Percentiles rank a stretch among this genome's conserved stretches.
Conservation (phyloP, 2,888 invertebrate species). For the Melangyna quadrimaculata region DNA sequence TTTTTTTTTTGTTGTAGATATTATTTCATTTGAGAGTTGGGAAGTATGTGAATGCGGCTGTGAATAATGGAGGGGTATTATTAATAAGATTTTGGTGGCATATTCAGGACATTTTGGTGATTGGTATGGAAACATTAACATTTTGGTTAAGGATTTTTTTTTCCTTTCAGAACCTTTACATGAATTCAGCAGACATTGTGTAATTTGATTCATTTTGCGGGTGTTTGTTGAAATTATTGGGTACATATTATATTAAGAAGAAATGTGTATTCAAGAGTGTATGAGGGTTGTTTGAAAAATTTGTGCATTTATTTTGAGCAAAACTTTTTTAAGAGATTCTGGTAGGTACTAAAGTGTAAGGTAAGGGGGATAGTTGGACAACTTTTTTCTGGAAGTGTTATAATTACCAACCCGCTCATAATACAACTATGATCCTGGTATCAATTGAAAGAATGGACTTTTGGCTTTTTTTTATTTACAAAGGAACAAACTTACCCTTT, state of each 20-base stretch:
- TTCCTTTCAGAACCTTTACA: neutral
- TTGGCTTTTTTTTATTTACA: too few relatives aligned
- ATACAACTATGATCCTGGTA: too few relatives aligned
- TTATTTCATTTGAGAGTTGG: neutral
- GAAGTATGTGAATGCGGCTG: neutral
- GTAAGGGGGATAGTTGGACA: too few relatives aligned
- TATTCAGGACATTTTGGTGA: neutral
- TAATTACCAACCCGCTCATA: too few relatives aligned
- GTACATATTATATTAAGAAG: neutral
- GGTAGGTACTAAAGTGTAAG: too few relatives aligned
- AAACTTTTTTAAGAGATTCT: too few relatives aligned
- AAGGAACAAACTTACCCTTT: too few relatives aligned
- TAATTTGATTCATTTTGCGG: conserved; percentile 29
- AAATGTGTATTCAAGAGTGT: neutral
- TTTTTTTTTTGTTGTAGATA: neutral
- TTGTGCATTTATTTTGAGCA: too few relatives aligned
- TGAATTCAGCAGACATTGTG: conserved; percentile 13
- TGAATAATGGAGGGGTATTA: conserved; percentile 4
- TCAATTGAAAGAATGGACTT: too few relatives aligned
- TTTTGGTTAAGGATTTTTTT: neutral
- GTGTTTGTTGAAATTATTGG: neutral
- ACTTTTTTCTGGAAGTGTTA: too few relatives aligned
- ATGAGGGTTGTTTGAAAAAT: neutral
- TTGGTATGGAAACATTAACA: conserved; percentile 20
- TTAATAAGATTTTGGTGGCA: conserved; percentile 22